Evolutionary conservation across 2,113 vertebrate genomes (phyloP).

Genomic region (Rhinichthys klamathensis): DNA sequence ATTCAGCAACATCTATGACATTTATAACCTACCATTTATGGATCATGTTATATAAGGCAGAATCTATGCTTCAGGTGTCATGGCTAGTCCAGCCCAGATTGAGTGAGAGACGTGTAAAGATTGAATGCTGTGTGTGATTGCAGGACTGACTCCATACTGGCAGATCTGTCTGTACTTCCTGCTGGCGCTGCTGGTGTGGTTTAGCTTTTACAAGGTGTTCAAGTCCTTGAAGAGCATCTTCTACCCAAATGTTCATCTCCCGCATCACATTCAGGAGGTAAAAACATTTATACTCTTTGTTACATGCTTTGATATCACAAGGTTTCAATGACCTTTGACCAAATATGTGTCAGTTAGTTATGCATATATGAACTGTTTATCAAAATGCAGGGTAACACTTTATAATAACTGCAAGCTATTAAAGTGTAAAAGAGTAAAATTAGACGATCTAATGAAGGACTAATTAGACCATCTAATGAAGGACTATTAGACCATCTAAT

Average conservation of each 20-base stretch:
- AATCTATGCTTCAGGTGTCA: neutral
- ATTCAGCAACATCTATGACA: neutral
- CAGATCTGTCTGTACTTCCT: slow-evolving; percentile 47
- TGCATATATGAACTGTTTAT: neutral
- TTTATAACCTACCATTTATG: neutral
- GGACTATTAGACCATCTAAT: too few relatives aligned
- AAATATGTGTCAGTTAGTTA: neutral
- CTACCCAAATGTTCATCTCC: slow-evolving; percentile 61
- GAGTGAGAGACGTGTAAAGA: too few relatives aligned
- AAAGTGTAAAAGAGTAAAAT: too few relatives aligned
- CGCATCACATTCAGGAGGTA: slow-evolving; percentile 65
- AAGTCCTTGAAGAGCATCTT: slow-evolving; percentile 52
- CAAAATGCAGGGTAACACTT: too few relatives aligned
- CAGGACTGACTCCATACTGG: slow-evolving; percentile 64
- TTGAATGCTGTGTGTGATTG: slow-evolving; percentile 21
- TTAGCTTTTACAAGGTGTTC: slow-evolving; percentile 24
- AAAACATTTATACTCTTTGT: neutral
- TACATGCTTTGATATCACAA: neutral
- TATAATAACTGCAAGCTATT: too few relatives aligned
- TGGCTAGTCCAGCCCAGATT: neutral
- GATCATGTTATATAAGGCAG: neutral
- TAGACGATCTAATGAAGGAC: too few relatives aligned
- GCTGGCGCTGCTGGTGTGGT: slow-evolving; percentile 30
- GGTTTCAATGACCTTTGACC: neutral
- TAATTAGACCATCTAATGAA: too few relatives aligned